Percentiles rank a stretch among this genome's conserved stretches.
These are phyloP conservation scores for Varroa destructor DNA, from an alignment of 1,140 invertebrate genomes.

Conservation along the genomic window DNA sequence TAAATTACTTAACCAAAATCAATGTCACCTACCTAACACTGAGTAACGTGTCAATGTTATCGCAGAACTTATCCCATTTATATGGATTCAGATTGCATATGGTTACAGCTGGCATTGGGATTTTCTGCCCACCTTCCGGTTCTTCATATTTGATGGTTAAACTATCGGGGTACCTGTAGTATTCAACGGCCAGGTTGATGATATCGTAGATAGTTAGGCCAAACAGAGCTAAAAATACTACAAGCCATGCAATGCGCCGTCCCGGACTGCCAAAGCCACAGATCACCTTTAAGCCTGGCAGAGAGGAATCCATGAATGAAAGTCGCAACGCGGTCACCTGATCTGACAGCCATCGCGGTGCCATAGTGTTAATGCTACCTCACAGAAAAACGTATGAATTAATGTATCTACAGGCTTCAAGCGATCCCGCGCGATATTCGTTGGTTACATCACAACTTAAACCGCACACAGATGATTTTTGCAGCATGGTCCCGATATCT, in stretches of 20 bases:
- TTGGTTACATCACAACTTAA: too few species aligned
- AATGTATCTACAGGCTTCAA: too few species aligned
- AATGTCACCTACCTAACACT: neutral
- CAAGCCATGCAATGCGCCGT: neutral
- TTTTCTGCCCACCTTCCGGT: neutral
- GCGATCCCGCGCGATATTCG: too few species aligned
- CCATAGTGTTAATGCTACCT: neutral
- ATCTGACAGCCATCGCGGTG: constrained; percentile 14
- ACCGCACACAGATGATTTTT: too few species aligned
- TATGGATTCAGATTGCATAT: constrained; percentile 26
- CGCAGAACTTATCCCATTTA: constrained; percentile 10
- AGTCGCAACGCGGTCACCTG: constrained; percentile 16
- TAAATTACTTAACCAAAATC: too few species aligned
- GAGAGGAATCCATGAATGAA: constrained; percentile 17
- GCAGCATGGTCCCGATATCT: too few species aligned
- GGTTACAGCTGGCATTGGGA: constrained; percentile 22
- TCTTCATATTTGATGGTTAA: constrained; percentile 16
- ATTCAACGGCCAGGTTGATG: constrained; percentile 16
- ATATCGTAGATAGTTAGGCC: constrained; percentile 14
- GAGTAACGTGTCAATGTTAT: constrained; percentile 1
- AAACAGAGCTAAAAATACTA: constrained; percentile 12
- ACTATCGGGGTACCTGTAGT: constrained; percentile 22
- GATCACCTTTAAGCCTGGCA: constrained; percentile 21
- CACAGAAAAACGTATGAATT: too few species aligned
- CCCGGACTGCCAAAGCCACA: constrained; percentile 23